Conservation (phyloP, 2,797 vertebrate genomes). For the Zenarchopterus dispar region DNA sequence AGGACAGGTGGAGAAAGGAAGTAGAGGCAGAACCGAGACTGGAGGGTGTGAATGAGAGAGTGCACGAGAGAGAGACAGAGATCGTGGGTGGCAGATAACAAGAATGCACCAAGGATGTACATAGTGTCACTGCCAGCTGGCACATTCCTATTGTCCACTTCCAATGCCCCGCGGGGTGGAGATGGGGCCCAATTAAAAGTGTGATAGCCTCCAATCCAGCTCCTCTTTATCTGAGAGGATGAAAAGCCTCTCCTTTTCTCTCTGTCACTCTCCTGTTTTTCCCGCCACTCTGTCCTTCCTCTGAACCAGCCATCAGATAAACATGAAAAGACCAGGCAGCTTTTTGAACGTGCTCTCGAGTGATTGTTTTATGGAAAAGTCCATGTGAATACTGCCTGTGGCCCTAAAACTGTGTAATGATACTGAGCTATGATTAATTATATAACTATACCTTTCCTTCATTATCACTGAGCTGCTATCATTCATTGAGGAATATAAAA, state of each 20-base stretch:
- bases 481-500: no score
- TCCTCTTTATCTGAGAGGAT: constrained; percentile 56
- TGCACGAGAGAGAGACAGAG: constrained; percentile 14
- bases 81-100: constrained; percentile 51
- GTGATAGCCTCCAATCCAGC: constrained; percentile 61
- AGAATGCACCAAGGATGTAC: constrained; percentile 47
- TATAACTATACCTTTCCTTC: no score
- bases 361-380: constrained; percentile 16
- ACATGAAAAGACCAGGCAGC: constrained; percentile 47
- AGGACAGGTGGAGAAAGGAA: constrained; percentile 38
- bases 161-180: constrained; percentile 50
- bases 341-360: constrained; percentile 31
- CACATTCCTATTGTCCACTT: constrained; percentile 61
- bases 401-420: constrained; percentile 37
- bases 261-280: constrained; percentile 30
- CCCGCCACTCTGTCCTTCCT: constrained; percentile 41
- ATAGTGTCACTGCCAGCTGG: constrained; percentile 60
- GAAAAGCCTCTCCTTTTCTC: constrained; percentile 28
- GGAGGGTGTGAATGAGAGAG: constrained; percentile 42
- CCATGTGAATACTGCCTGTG: not conserved
- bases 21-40: constrained; percentile 40
- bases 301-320: constrained; percentile 55
- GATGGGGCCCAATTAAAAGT: constrained; percentile 69
- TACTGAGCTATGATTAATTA: not conserved
- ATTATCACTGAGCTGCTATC: no score